These are phyloP conservation scores for Oxyruncus cristatus DNA, from an alignment of 2,113 vertebrate species.

Conservation along the genomic window DNA sequence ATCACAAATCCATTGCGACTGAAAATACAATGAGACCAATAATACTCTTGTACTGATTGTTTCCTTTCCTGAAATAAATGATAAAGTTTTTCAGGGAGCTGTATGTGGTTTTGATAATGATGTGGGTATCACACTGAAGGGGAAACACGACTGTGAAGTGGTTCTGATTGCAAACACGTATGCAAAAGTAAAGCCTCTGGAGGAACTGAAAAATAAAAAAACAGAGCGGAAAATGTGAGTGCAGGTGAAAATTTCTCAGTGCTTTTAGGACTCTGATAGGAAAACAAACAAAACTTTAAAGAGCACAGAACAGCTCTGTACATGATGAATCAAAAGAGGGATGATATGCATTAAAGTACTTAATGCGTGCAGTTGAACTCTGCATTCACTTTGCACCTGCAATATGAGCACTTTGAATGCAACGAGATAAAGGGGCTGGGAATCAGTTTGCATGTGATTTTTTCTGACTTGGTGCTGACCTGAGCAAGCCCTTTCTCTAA, in stretches of 20 bases:
- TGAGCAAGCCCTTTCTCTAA: neutral
- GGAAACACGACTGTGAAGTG: neutral
- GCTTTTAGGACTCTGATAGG: neutral
- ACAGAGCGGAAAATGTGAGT: neutral
- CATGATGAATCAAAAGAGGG: neutral
- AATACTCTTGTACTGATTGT: neutral
- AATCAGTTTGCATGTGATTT: neutral
- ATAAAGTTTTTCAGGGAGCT: neutral
- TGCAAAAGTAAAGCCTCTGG: neutral
- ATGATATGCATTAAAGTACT: neutral
- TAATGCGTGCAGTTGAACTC: neutral
- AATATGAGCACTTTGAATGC: neutral
- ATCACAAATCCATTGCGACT: neutral
- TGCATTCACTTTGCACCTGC: neutral
- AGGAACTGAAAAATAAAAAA: neutral
- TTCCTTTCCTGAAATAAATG: neutral
- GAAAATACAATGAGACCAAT: neutral
- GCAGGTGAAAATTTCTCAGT: neutral
- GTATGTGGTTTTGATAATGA: neutral
- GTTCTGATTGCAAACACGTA: neutral
- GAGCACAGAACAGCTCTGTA: neutral
- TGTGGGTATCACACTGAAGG: neutral
- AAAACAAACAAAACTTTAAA: neutral
- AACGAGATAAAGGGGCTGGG: neutral
- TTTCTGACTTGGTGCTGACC: neutral